These are phyloP conservation scores for Mellilla xanthometata DNA, from an alignment of 2,888 invertebrate species.

Conservation along the genomic window DNA sequence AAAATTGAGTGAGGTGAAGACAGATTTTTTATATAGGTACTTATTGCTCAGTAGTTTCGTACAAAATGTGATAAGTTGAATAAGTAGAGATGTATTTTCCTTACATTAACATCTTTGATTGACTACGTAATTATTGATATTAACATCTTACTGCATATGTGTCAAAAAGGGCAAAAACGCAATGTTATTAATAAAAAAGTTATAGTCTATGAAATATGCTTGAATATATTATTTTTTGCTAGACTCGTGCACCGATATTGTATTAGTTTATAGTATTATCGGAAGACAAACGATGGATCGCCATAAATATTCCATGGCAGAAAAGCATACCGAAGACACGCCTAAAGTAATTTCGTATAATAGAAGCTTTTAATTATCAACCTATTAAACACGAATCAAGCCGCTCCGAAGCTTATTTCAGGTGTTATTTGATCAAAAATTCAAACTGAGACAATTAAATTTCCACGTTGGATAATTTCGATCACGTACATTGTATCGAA, in stretches of 20 bases:
- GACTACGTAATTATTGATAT: too few species aligned
- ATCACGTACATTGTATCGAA: conserved; percentile 48
- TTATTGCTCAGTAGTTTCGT: too few species aligned
- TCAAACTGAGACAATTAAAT: conserved; percentile 59
- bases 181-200: too few species aligned
- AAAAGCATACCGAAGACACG: conserved; percentile 31
- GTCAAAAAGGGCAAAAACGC: too few species aligned
- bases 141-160: too few species aligned
- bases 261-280: not conserved
- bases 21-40: too few species aligned
- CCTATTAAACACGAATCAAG: conserved; percentile 53
- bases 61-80: too few species aligned
- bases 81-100: too few species aligned
- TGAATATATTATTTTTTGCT: too few species aligned
- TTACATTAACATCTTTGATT: too few species aligned
- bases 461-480: conserved; percentile 53
- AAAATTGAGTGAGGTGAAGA: conserved; percentile 10
- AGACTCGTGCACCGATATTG: too few species aligned
- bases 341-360: conserved; percentile 44
- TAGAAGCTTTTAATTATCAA: conserved; percentile 56
- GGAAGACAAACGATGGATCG: not conserved
- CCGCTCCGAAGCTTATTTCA: conserved; percentile 70
- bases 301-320: conserved; percentile 25
- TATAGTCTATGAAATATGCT: too few species aligned
- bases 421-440: conserved; percentile 78